Base-by-base conservation (phyloP, 2,888 invertebrate genomes). In the Ormyrus labotus region DNA sequence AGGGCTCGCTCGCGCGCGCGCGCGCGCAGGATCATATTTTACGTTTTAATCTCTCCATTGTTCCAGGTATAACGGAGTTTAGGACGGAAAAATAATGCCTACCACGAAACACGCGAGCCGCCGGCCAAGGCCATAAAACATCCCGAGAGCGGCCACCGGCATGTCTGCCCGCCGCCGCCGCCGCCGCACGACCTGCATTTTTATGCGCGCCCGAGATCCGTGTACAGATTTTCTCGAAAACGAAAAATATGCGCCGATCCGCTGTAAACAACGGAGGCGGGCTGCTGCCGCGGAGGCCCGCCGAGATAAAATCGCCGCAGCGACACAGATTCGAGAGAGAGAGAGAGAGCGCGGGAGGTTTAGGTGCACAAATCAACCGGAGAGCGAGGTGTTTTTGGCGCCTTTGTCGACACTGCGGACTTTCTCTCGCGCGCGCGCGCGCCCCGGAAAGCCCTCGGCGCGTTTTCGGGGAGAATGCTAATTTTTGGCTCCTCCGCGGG, bases 11-110 rank as follows among this genome's bases (percentile, higher is more conserved):
- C 81, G 19, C 19, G 78, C 75, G 76, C 82, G 67, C 82, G 67
- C 75, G 82, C 73, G 75, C 80, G 80, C 82, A 80, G 81, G 87
- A 88, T 89, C 89, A 90, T 90, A 90, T 89, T 90, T 90, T 89
- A 89, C 86, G 88, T 90, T 90, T 89, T 89, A 90, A 90, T 90
- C 90, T 90, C 90, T 89, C 90, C 89, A 90, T 90, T 90, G 90
- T 90, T 90, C 89, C 89, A 87, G 87, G 88, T 88, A 90, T 90
- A 90, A 90, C 90, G 90, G 90, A 89, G 89, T 89, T 89, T 89
- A 89, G 88, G 89, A 89, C 50, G 89, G 87, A 89, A 90, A 89
- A 90, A 89, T 89, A 89, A 90, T 89, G 89, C 89, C 89, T 88
- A 89, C 89, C 87, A 86, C 75, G 89, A 89, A 90, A 90, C 89